These are phyloP conservation scores for Perizoma affinitatum DNA, from an alignment of 2,888 invertebrate genomes.

Conservation along the genomic window DNA sequence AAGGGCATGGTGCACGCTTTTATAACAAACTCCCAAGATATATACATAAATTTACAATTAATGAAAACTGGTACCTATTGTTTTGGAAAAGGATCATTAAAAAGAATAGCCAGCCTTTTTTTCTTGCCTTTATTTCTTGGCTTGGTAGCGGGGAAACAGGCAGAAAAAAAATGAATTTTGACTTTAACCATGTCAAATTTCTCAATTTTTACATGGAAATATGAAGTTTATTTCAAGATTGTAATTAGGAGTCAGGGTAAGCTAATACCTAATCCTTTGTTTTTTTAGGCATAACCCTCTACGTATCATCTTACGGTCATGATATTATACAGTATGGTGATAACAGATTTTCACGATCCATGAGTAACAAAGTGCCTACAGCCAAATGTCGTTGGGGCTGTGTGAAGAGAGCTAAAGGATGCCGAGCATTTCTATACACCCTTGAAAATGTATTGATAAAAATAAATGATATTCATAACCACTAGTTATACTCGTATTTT, in stretches of 20 bases:
- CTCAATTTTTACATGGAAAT: no score
- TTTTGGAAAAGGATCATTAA: no score
- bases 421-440: slow-evolving; percentile 28
- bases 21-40: no score
- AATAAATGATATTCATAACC: slow-evolving; percentile 31
- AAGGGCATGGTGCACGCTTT: no score
- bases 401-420: slow-evolving; percentile 1
- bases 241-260: neutral
- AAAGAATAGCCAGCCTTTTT: no score
- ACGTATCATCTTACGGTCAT: neutral
- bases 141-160: no score
- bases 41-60: no score
- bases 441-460: slow-evolving; percentile 31
- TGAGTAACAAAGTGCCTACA: neutral
- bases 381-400: slow-evolving; percentile 8
- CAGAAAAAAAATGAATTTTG: no score
- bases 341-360: slow-evolving; percentile 3
- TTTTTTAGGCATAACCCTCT: slow-evolving; percentile 3
- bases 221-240: neutral
- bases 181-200: no score
- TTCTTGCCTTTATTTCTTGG: no score
- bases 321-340: neutral
- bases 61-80: no score
- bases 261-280: neutral
- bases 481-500: slow-evolving; percentile 3